Base-by-base conservation (phyloP, 2,888 invertebrate genomes). In the Xanthostigma xanthostigma region DNA sequence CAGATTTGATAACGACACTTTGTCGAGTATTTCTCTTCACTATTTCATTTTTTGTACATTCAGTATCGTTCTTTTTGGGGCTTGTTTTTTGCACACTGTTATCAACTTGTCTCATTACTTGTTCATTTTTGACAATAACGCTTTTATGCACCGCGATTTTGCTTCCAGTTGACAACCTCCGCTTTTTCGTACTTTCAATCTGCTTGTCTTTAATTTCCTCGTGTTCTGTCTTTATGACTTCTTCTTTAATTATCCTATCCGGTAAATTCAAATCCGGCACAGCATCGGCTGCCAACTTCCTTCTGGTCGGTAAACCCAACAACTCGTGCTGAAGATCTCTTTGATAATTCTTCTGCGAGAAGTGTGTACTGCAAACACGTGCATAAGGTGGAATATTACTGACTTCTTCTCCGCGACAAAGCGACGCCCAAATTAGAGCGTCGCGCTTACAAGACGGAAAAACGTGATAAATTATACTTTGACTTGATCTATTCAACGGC, bases 271-370 rank as follows among this genome's bases (percentile, higher is more conserved):
- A 47, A 51, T 65, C 60, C 8, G 73, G 74, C 39, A 72, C 64
- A 3, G 72, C 72, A 49, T 69, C 70, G 46, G 64, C 59, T 53
- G 68, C 66, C 53, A 74, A 59, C 50, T 72, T 66, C 54, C 67
- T 69, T 50, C 73, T 60, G 52, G 68, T 64, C 50, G 73, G 73
- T 53, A 73, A 61, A n/a, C 73, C 73, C 37, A 73, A 64, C 49
- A 73, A 64, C 56, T 73, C 69, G 60, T 73, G 73, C 58, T 73
- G 71, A 55, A 73, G 63, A 60, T 74, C 74, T 56, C 73, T 65
- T 59, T 70, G 69, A 62, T 74, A 74, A 51, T 71, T 70, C 46
- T 66, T 64, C 46, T 64, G 61, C 12, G 71, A 69, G 55, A 74
- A 74, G 59, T 74, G 74, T 43, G 67, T 61, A 53, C 73, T 73